phyloP scores from a whole-genome alignment of 1,140 invertebrate genomes.

The Pararge aegeria region DNA sequence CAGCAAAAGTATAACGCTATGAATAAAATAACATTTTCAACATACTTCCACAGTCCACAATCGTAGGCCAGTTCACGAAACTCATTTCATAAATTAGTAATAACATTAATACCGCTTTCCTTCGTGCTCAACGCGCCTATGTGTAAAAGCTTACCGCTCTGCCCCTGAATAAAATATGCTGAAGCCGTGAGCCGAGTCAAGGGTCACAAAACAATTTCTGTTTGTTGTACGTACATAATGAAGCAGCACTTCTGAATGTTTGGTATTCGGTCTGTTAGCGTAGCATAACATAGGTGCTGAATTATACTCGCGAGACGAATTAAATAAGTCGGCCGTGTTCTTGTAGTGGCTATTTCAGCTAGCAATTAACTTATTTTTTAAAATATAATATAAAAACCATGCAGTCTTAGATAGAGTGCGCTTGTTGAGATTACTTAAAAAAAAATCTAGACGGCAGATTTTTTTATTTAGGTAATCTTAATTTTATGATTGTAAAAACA shows the following conservation, averaged over 20 bases:
- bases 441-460: no score
- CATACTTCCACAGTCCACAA: background rate
- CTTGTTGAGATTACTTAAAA: no score
- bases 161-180: slow-evolving; percentile 11
- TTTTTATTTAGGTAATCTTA: no score
- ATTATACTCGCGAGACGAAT: background rate
- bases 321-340: no score
- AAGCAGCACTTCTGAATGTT: slow-evolving; percentile 5
- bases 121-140: background rate
- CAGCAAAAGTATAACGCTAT: no score
- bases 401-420: no score
- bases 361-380: no score
- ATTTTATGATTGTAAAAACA: no score
- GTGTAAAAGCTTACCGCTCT: background rate
- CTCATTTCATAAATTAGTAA: background rate
- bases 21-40: no score
- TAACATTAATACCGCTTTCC: background rate
- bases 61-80: background rate
- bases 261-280: background rate
- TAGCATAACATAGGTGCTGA: background rate
- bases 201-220: slow-evolving; percentile 16
- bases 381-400: no score
- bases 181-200: slow-evolving; percentile 3
- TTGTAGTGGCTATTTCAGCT: no score
- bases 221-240: slow-evolving; percentile 16